Percentiles rank a stretch among this genome's conserved stretches.
These are phyloP conservation scores for Aphyosemion australe DNA, from an alignment of 2,113 vertebrate genomes.

Conservation along the genomic window DNA sequence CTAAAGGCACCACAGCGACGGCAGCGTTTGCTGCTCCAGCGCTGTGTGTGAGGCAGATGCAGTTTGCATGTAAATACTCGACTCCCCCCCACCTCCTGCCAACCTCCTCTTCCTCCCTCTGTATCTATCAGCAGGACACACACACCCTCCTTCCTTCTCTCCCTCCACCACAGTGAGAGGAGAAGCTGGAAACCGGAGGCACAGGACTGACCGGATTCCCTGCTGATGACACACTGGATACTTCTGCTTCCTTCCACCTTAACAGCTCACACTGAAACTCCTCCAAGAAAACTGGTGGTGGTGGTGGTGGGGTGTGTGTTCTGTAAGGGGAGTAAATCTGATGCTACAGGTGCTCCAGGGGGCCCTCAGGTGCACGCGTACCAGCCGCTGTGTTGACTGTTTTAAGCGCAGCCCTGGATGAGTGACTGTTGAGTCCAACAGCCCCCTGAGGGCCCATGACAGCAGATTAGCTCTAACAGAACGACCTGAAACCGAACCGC, in stretches of 20 bases:
- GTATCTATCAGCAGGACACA: constrained; percentile 49
- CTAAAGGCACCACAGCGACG: neutral
- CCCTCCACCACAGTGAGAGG: constrained; percentile 1
- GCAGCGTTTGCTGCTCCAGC: neutral
- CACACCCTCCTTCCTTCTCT: constrained; percentile 7
- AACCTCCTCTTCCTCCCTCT: neutral
- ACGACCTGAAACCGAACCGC: constrained; percentile 20
- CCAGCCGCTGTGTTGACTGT: too few relatives aligned
- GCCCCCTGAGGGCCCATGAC: neutral
- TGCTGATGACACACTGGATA: constrained; percentile 37
- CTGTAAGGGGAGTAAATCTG: constrained; percentile 2
- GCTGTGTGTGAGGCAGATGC: constrained; percentile 41
- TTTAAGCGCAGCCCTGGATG: too few relatives aligned
- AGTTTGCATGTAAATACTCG: constrained; percentile 60
- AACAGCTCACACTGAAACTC: constrained; percentile 26
- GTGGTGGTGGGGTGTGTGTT: neutral
- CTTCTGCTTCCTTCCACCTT: neutral
- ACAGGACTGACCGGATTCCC: constrained; percentile 70
- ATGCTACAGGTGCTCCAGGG: constrained; percentile 58
- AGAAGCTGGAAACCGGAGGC: constrained; percentile 33
- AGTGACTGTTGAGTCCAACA: constrained; percentile 8
- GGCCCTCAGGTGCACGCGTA: constrained; percentile 24
- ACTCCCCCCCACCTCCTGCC: neutral
- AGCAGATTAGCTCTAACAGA: constrained; percentile 34
- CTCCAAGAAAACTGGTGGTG: neutral